Evolutionary conservation across 2,797 vertebrate species (phyloP).

Genomic region (Sebastes trivittatus): DNA sequence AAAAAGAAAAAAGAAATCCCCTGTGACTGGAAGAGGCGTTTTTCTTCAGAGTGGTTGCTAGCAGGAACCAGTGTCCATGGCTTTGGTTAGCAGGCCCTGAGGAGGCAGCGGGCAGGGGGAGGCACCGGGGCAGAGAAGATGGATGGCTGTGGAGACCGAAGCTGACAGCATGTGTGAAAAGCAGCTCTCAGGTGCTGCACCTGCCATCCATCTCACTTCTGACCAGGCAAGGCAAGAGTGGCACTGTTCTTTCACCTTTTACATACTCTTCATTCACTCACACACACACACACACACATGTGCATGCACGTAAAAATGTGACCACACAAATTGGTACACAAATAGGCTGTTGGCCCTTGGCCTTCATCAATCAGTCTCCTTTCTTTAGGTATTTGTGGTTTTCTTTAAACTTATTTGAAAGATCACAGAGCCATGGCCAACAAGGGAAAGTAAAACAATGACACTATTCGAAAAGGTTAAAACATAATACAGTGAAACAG

Average conservation of each 20-base stretch:
- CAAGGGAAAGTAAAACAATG: slow-evolving; percentile 4
- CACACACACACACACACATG: neutral
- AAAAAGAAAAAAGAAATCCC: slow-evolving; percentile 37
- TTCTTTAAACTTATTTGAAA: slow-evolving; percentile 25
- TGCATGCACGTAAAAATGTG: neutral
- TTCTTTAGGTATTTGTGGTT: slow-evolving; percentile 1
- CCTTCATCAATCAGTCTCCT: slow-evolving; percentile 1
- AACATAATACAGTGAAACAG: neutral
- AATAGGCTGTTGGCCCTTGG: neutral
- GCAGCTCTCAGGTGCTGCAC: slow-evolving; percentile 78
- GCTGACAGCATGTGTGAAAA: slow-evolving; percentile 79
- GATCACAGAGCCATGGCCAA: slow-evolving; percentile 5
- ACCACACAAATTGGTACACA: neutral
- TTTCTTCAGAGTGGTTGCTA: slow-evolving; percentile 48
- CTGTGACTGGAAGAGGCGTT: slow-evolving; percentile 31
- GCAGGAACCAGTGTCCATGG: slow-evolving; percentile 52
- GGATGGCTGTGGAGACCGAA: slow-evolving; percentile 74
- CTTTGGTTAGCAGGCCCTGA: slow-evolving; percentile 61
- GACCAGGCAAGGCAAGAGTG: slow-evolving; percentile 65
- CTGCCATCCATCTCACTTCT: slow-evolving; percentile 79
- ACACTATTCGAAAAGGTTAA: slow-evolving; percentile 9
- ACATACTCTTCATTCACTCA: slow-evolving; percentile 47
- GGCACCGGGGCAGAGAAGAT: slow-evolving; percentile 69
- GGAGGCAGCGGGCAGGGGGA: slow-evolving; percentile 56
- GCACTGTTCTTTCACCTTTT: slow-evolving; percentile 56